phyloP scores from a whole-genome alignment of 2,113 vertebrate species.

The Corvus moneduloides region DNA sequence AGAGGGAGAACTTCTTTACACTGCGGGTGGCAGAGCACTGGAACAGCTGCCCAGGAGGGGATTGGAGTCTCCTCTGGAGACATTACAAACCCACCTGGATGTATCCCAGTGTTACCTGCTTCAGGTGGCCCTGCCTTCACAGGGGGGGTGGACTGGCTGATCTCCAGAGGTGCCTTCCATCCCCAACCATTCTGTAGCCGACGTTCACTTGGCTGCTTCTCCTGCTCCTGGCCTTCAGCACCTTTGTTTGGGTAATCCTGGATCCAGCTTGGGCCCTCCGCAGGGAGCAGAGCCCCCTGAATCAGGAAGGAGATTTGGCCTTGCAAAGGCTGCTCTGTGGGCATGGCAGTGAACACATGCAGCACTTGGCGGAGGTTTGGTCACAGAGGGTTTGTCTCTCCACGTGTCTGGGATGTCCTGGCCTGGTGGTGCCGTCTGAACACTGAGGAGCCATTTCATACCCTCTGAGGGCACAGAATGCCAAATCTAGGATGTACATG shows the following conservation, averaged over 20 bases:
- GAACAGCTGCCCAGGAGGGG: neutral
- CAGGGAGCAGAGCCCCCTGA: neutral
- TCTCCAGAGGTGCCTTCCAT: neutral
- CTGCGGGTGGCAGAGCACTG: neutral
- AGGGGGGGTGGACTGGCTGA: neutral
- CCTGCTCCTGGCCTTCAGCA: neutral
- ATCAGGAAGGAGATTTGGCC: neutral
- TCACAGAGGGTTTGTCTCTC: neutral
- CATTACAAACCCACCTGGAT: neutral
- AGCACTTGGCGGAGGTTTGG: neutral
- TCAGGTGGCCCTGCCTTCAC: neutral
- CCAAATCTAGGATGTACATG: too few species aligned
- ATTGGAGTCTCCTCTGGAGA: neutral
- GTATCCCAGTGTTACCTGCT: neutral
- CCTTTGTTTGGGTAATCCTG: accelerated
- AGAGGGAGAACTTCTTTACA: neutral
- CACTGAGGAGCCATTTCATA: neutral
- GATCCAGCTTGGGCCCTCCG: neutral
- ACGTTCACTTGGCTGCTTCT: neutral
- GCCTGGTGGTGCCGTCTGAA: too few species aligned
- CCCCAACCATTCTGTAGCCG: neutral
- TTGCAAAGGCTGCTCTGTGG: accelerated
- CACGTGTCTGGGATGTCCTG: accelerated
- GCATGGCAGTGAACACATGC: neutral
- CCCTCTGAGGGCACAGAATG: neutral